Conservation (phyloP, 2,113 vertebrate species). For the Misgurnus mizolepis region DNA sequence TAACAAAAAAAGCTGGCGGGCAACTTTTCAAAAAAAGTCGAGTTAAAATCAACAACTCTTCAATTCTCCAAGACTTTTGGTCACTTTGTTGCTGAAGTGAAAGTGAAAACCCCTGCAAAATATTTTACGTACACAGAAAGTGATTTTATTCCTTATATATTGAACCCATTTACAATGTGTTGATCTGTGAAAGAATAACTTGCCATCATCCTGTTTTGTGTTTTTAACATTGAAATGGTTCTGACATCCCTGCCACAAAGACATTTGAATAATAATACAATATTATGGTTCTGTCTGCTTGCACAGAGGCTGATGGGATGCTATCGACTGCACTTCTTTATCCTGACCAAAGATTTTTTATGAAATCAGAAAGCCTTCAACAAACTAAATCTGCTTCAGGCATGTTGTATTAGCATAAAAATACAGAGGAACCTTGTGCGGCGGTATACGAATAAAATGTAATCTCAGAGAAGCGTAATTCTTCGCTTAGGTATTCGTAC, state of each 20-base stretch:
- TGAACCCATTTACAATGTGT: neutral
- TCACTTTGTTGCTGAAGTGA: neutral
- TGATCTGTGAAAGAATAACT: conserved; percentile 15
- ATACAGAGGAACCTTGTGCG: conserved; percentile 6
- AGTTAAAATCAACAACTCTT: neutral
- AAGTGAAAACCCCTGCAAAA: neutral
- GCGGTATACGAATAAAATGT: neutral
- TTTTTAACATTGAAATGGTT: neutral
- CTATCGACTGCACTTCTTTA: conserved; percentile 13
- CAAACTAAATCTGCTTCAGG: neutral
- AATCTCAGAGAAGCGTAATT: conserved; percentile 14
- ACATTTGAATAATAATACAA: conserved; percentile 37
- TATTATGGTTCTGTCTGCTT: neutral
- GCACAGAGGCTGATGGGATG: conserved; percentile 8
- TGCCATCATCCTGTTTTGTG: neutral
- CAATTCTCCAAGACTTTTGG: neutral
- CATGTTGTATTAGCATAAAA: conserved; percentile 20
- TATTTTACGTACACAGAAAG: neutral
- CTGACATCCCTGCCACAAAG: conserved; percentile 15
- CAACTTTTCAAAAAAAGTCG: too few relatives aligned
- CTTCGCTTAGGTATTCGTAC: neutral
- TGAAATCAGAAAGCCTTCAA: neutral
- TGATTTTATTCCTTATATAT: neutral
- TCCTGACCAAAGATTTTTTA: neutral
- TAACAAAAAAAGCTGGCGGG: too few relatives aligned